Conservation (phyloP, 2,797 vertebrate genomes). For the Triplophysa bombifrons region DNA sequence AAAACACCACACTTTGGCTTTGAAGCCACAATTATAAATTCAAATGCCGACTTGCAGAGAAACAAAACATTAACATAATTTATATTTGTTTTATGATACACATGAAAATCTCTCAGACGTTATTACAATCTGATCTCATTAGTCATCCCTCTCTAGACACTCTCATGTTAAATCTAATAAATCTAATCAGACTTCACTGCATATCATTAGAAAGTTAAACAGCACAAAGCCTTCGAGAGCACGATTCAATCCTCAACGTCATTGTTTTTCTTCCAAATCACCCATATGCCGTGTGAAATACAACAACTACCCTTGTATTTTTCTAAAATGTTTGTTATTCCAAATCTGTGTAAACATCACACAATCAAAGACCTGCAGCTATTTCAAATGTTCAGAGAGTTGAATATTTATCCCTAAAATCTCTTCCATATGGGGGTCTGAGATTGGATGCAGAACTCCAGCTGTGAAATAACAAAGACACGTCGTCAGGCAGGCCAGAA, state of each 20-base stretch:
- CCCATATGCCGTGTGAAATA: neutral
- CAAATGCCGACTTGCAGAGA: neutral
- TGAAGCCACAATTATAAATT: slow-evolving; percentile 9
- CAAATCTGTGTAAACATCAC: slow-evolving; percentile 11
- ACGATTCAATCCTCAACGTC: neutral
- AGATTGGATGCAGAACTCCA: slow-evolving; percentile 6
- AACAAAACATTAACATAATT: slow-evolving; percentile 37
- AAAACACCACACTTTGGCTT: neutral
- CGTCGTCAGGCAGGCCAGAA: slow-evolving; percentile 36
- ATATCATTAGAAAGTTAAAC: slow-evolving; percentile 37
- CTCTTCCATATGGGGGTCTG: neutral
- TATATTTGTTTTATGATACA: slow-evolving; percentile 37
- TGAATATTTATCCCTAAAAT: neutral
- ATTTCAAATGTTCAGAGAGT: slow-evolving; percentile 21
- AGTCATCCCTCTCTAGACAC: neutral
- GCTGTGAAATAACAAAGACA: slow-evolving; percentile 2
- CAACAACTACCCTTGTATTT: slow-evolving; percentile 12
- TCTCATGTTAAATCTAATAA: slow-evolving; percentile 33
- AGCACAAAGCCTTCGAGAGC: slow-evolving; percentile 11
- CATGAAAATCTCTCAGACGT: slow-evolving; percentile 18
- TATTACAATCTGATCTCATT: slow-evolving; percentile 38
- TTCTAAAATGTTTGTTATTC: slow-evolving; percentile 4
- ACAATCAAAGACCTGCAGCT: slow-evolving; percentile 24
- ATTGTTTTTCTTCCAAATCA: slow-evolving; percentile 9
- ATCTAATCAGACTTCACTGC: slow-evolving; percentile 29